Evolutionary conservation across 2,797 vertebrate genomes (phyloP), one percentile per base, ranked within the genome.

Genomic region (Darevskia mixta): DNA sequence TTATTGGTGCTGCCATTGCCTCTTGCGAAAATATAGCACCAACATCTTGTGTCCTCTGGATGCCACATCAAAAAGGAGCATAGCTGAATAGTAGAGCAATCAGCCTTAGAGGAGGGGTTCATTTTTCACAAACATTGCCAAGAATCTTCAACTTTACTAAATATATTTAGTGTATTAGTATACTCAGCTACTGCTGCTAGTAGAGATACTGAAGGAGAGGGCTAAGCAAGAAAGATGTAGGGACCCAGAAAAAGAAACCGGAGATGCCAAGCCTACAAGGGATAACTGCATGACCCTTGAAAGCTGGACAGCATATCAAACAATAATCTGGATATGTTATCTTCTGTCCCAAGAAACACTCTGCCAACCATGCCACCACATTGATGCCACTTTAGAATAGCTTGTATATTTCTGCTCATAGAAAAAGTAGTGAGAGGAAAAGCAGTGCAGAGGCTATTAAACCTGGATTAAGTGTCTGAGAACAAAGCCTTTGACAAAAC

Each of bases 401-500:
- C 58, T 89, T 43, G 5, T 75, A 66, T 25, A 5, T 66, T 85
- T 43, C 78, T 55, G 58, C 8, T 77, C 41, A 20, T 77, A 11
- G 29, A 15, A 55, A 75, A 88, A 67, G 25, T 49, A 85, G 25
- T 23, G 41, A 61, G 83, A 25, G 23, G 38, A 61, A 61, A 58
- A 43, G 7, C 11, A 66, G 43, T 79, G 35, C 76, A 18, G 11
- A 81, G 72, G 58, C 17, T 80, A 67, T 89, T 89, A 89, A 85
- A 38, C 41, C 58, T 76, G 77, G 78, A 89, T 88, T 89, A 85
- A 89, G 10, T 75, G 66, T 38, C 25, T 10, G 32, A n/a, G 13
- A 85, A 73, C 79, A 81, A 75, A 43, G 25, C 5, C 69, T 81
- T 71, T 87, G 69, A 73, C 86, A 32, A 87, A 87, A 61, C 86